phyloP scores from a whole-genome alignment of 2,888 invertebrate genomes.

The Apocheima hispidaria region DNA sequence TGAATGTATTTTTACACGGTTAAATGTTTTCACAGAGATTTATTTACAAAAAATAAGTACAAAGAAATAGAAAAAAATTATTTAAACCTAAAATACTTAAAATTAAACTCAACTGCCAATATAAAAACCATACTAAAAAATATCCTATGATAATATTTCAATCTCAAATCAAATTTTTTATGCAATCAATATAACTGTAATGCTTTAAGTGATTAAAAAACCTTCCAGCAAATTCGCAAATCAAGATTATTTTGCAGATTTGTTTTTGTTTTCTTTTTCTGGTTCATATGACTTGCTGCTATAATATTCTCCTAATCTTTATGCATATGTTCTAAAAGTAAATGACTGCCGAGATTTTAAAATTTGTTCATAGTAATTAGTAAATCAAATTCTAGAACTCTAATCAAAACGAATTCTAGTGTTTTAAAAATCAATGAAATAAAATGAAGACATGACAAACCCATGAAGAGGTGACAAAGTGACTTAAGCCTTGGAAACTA shows the following conservation, averaged over 20 bases:
- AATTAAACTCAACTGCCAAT: too few relatives aligned
- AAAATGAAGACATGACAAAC: background rate
- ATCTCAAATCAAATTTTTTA: too few relatives aligned
- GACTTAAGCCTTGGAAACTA: background rate
- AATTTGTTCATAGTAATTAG: background rate
- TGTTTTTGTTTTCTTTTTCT: background rate
- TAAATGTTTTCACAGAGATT: too few relatives aligned
- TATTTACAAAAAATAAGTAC: too few relatives aligned
- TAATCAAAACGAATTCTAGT: background rate
- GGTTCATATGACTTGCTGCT: background rate
- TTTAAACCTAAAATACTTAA: too few relatives aligned
- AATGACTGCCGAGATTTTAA: background rate
- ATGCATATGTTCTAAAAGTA: background rate
- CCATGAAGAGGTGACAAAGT: slow-evolving; percentile 17
- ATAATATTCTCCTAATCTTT: background rate
- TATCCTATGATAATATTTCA: too few relatives aligned
- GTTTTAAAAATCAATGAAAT: background rate
- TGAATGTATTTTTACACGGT: too few relatives aligned
- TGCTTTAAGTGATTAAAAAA: too few relatives aligned
- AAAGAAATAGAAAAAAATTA: too few relatives aligned
- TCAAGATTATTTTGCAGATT: background rate
- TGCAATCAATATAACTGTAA: too few relatives aligned
- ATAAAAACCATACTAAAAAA: too few relatives aligned
- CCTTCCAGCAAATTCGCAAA: too few relatives aligned
- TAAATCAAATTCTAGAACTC: background rate